Conservation (phyloP, 2,113 vertebrate species). For the Misgurnus anguillicaudatus region DNA sequence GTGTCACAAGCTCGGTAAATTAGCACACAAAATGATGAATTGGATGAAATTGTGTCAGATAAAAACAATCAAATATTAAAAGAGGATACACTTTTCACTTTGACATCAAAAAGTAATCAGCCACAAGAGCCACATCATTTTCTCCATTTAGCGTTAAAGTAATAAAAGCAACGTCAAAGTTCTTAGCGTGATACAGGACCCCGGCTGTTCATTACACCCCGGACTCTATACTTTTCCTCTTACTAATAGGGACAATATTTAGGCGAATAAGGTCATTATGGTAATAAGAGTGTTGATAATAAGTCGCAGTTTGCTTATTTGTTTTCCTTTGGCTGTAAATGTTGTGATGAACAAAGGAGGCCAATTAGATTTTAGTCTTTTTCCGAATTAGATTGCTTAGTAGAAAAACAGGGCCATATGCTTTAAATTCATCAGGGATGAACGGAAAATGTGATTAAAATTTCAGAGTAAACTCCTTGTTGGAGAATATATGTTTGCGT, state of each 20-base stretch:
- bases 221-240: slow-evolving; percentile 65
- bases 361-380: slow-evolving; percentile 59
- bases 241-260: slow-evolving; percentile 72
- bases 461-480: slow-evolving; percentile 68
- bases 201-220: slow-evolving; percentile 71
- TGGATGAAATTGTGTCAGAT: slow-evolving; percentile 75
- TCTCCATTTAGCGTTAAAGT: slow-evolving; percentile 79
- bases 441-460: slow-evolving; percentile 64
- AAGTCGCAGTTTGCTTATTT: slow-evolving; percentile 71
- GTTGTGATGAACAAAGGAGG: slow-evolving; percentile 58
- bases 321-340: slow-evolving; percentile 72
- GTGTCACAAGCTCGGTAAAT: slow-evolving; percentile 70
- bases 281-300: slow-evolving; percentile 72
- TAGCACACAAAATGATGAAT: slow-evolving; percentile 77
- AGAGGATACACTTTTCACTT: slow-evolving; percentile 70
- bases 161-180: slow-evolving; percentile 78
- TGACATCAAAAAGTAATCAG: slow-evolving; percentile 76
- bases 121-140: slow-evolving; percentile 75
- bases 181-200: slow-evolving; percentile 57
- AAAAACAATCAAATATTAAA: slow-evolving; percentile 83
- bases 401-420: slow-evolving; percentile 54
- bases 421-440: slow-evolving; percentile 68
- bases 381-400: slow-evolving; percentile 67
- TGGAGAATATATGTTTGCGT: slow-evolving; percentile 57
- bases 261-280: slow-evolving; percentile 74